phyloP scores from a whole-genome alignment of 2,888 invertebrate species.

The Metacarcinus magister region DNA sequence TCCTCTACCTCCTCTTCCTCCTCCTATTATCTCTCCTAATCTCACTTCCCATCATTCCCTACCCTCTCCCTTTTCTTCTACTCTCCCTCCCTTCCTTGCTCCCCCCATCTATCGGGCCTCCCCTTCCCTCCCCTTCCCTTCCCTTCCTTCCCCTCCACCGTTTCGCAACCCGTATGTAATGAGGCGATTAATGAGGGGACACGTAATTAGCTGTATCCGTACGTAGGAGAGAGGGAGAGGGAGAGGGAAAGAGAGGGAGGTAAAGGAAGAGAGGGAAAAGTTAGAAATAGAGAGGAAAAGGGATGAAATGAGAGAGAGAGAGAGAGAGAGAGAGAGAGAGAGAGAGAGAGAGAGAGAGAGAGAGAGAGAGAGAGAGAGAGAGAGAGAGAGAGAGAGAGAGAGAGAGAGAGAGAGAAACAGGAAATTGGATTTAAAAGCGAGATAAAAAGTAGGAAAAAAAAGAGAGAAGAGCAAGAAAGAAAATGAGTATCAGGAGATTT shows the following conservation, averaged over 20 bases:
- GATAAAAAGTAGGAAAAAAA: neutral
- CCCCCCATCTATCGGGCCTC: neutral
- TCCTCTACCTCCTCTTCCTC: neutral
- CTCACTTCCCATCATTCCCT: neutral
- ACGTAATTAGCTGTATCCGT: neutral
- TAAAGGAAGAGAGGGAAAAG: neutral
- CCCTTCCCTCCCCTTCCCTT: neutral
- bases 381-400: neutral
- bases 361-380: neutral
- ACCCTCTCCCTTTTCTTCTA: neutral
- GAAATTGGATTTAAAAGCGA: neutral
- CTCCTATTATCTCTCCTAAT: neutral
- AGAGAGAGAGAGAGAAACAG: neutral
- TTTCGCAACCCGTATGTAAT: slow-evolving; percentile 26
- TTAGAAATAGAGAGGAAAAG: neutral
- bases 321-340: neutral
- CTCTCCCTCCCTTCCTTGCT: neutral
- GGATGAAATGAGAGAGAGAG: neutral
- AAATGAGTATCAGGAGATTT: no score
- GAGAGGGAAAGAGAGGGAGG: neutral
- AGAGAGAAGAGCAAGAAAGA: no score
- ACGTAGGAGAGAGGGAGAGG: neutral
- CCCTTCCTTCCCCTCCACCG: neutral
- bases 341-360: neutral
- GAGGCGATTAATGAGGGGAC: slow-evolving; percentile 19